Conservation (phyloP, 2,797 vertebrate genomes). For the Semaprochilodus insignis region DNA sequence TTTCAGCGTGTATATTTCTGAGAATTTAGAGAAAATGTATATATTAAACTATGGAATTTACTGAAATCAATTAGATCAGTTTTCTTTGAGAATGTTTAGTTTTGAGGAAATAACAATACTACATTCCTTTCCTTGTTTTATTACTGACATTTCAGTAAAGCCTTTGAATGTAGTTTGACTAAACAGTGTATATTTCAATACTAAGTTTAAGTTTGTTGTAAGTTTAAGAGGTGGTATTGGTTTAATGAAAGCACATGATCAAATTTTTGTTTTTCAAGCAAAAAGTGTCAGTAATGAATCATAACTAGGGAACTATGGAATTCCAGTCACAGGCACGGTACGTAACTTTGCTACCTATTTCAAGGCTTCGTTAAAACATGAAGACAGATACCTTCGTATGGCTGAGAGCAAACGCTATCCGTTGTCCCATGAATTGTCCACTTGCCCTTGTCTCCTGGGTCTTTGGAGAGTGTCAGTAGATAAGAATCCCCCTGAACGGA, state of each 20-base stretch:
- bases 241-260: too few relatives aligned
- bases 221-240: too few relatives aligned
- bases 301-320: too few relatives aligned
- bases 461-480: slow-evolving; percentile 81
- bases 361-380: background rate
- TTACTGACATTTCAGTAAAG: too few relatives aligned
- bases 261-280: too few relatives aligned
- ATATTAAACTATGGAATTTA: too few relatives aligned
- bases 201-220: background rate
- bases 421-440: slow-evolving; percentile 84
- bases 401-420: slow-evolving; percentile 85
- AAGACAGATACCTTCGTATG: slow-evolving; percentile 86
- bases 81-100: background rate
- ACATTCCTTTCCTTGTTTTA: too few relatives aligned
- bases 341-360: background rate
- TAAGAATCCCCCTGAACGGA: slow-evolving; percentile 81
- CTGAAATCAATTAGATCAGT: background rate
- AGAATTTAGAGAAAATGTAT: slow-evolving; percentile 54
- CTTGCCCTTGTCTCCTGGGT: slow-evolving; percentile 80
- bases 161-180: too few relatives aligned
- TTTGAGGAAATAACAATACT: background rate
- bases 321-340: background rate
- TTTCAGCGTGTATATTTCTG: slow-evolving; percentile 85
- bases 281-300: too few relatives aligned
- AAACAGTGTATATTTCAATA: too few relatives aligned